phyloP scores from a whole-genome alignment of 2,797 vertebrate species.

The Harpagifer antarcticus region DNA sequence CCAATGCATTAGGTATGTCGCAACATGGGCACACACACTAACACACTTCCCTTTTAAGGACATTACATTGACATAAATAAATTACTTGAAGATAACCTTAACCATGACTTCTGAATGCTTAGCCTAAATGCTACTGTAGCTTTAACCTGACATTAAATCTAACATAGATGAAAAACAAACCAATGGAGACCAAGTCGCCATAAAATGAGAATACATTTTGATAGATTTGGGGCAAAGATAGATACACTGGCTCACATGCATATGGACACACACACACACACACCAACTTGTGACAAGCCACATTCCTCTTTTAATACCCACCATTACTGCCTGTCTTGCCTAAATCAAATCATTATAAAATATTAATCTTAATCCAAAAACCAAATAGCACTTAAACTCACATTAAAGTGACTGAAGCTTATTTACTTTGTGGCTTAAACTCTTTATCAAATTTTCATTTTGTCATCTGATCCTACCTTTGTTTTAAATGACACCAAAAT shows the following conservation, averaged over 20 bases:
- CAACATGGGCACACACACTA: constrained; percentile 56
- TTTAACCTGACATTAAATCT: neutral
- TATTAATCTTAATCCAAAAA: constrained; percentile 37
- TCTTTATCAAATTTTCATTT: neutral
- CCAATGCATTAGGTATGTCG: constrained; percentile 87
- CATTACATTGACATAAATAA: neutral
- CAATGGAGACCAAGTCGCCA: too few species aligned
- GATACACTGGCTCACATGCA: too few species aligned
- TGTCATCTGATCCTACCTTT: too few species aligned
- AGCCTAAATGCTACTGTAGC: too few species aligned
- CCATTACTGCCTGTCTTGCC: constrained; percentile 1
- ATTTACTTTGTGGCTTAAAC: neutral
- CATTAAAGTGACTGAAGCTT: constrained; percentile 6
- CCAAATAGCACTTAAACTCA: constrained; percentile 14
- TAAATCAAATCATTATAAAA: constrained; percentile 27
- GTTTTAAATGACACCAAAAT: neutral
- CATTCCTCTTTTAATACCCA: constrained; percentile 21
- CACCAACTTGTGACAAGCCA: constrained; percentile 10
- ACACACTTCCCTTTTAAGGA: constrained; percentile 13
- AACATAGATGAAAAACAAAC: neutral
- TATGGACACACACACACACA: too few species aligned
- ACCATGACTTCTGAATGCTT: neutral
- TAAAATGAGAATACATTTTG: constrained; percentile 1
- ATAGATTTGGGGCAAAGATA: neutral
- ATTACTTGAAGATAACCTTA: constrained; percentile 1